Base-by-base conservation (phyloP, 2,888 invertebrate genomes). In the Athetis lepigone region DNA sequence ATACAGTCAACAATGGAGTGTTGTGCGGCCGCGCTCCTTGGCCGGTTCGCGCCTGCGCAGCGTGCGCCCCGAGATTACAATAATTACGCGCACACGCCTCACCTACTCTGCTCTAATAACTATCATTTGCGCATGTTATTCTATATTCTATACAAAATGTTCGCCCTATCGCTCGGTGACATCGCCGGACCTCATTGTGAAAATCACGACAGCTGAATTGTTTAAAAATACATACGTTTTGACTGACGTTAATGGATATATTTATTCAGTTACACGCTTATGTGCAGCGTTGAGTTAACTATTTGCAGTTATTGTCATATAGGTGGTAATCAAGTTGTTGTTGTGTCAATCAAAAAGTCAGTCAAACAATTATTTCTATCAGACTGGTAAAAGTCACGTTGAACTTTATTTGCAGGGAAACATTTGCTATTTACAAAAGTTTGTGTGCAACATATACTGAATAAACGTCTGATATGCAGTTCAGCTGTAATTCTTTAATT, bases 41-140 rank as follows among this genome's bases (percentile, higher is more conserved):
- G 56, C 40, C 49, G 54, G 60, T 49, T 50, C 69, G 62, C 66
- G 52, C 33, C 69, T 63, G 84, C 57, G 84, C 86, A 84, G 87
- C 88, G 81, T 81, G 85, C 83, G 83, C 81, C 68, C 82, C 76
- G 81, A 89, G 91, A 95, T 94, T 93, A 95, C 90, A 94, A 93
- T 92, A 92, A 94, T 95, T 94, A 95, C 88, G 88, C 75, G 85
- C 83, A 90, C 93, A 91, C 93, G 93, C 88, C 88, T 84, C 88
- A 82, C 90, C 89, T 86, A 84, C 86, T 80, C 82, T 85, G 81
- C 85, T 84, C 85, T 94, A 94, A 94, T 93, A 91, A 94, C 94
- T 94, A 90, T 94, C 89, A 94, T 95, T 95, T 94, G 90, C 92
- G 84, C 91, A 88, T 92, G 93, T 93, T 93, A 92, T 92, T 92